Conservation (phyloP, 1,140 invertebrate species). For the Orius insidiosus region DNA sequence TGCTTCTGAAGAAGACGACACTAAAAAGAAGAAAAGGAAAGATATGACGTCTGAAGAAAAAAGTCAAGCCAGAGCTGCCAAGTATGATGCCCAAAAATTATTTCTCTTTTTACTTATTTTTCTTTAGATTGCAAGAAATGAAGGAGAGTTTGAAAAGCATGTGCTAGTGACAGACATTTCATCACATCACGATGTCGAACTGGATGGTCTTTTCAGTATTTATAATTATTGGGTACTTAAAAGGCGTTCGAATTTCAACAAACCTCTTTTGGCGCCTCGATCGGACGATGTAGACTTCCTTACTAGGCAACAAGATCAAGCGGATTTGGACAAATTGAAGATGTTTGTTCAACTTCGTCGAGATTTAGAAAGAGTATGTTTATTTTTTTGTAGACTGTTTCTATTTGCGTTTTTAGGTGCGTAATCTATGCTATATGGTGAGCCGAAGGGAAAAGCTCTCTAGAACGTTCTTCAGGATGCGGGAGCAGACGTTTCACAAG, state of each 20-base stretch:
- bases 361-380: slow-evolving; percentile 71
- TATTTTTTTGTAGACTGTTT: no score
- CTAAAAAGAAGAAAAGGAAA: slow-evolving; percentile 59
- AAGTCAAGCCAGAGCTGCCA: slow-evolving; percentile 63
- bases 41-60: slow-evolving; percentile 83
- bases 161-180: slow-evolving; percentile 61
- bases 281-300: slow-evolving; percentile 63
- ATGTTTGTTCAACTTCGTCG: slow-evolving; percentile 90
- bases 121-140: slow-evolving; percentile 69
- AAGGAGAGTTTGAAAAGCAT: slow-evolving; percentile 83
- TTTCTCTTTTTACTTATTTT: slow-evolving; percentile 9
- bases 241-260: slow-evolving; percentile 66
- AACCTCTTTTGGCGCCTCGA: slow-evolving; percentile 70
- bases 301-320: slow-evolving; percentile 51
- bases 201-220: slow-evolving; percentile 65
- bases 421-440: slow-evolving; percentile 96
- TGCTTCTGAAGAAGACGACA: slow-evolving; percentile 51
- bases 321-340: slow-evolving; percentile 83
- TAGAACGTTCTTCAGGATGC: slow-evolving; percentile 63
- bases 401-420: slow-evolving; percentile 45
- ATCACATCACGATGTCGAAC: slow-evolving; percentile 56
- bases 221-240: slow-evolving; percentile 94
- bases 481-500: slow-evolving; percentile 85
- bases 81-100: slow-evolving; percentile 27
- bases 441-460: slow-evolving; percentile 84